Evolutionary conservation across 2,888 invertebrate genomes (phyloP).

Genomic region (Shargacucullia verbasci): DNA sequence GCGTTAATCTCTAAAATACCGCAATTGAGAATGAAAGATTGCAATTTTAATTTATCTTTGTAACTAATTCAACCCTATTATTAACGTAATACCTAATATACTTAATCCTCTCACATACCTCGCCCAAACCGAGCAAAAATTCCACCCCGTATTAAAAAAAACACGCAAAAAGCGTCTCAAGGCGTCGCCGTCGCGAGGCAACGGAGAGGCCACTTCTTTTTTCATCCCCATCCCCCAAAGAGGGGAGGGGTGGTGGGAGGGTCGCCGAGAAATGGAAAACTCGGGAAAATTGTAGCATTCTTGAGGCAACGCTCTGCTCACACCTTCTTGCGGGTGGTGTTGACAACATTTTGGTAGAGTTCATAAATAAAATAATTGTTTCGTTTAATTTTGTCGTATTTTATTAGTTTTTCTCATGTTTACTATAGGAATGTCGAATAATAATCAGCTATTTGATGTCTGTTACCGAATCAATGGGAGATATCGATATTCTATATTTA

Average conservation of each 20-base stretch:
- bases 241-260: constrained; percentile 63
- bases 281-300: constrained; percentile 90
- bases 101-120: background rate
- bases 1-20: too few relatives aligned
- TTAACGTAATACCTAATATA: background rate
- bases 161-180: constrained; percentile 57
- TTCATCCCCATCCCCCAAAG: constrained; percentile 70
- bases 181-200: constrained; percentile 74
- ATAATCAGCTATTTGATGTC: too few relatives aligned
- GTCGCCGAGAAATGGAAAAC: constrained; percentile 88
- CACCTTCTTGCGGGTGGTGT: constrained; percentile 82
- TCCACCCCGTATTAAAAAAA: constrained; percentile 41
- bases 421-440: too few relatives aligned
- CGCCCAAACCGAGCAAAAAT: constrained; percentile 5
- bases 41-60: too few relatives aligned
- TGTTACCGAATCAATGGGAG: too few relatives aligned
- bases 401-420: too few relatives aligned
- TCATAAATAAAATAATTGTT: background rate
- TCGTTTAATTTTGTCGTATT: too few relatives aligned
- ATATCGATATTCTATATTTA: too few relatives aligned
- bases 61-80: background rate
- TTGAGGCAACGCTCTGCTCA: constrained; percentile 88
- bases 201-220: constrained; percentile 83
- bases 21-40: too few relatives aligned
- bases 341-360: constrained; percentile 64